Percentiles rank a stretch among this genome's conserved stretches.
phyloP scores from a whole-genome alignment of 1,140 invertebrate species.

The Streblospio benedicti region DNA sequence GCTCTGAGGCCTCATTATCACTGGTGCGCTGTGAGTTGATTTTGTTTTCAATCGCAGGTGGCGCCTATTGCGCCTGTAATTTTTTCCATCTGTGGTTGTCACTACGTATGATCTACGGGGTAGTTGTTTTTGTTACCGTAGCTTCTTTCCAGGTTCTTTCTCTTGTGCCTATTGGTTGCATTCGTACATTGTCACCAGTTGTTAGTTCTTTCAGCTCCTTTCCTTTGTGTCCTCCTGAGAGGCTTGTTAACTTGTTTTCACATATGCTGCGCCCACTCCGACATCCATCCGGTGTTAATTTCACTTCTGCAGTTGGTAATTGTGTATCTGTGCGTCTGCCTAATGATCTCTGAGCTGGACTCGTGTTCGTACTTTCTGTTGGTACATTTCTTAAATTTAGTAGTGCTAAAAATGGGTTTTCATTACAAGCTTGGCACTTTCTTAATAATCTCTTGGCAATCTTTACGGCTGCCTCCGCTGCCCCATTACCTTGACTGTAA shows the following conservation, averaged over 20 bases:
- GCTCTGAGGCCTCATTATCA: too few relatives aligned
- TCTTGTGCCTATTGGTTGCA: neutral
- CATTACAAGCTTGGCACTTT: neutral
- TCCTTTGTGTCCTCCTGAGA: too few relatives aligned
- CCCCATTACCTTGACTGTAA: constrained; percentile 1
- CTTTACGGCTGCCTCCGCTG: constrained; percentile 3
- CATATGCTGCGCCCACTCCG: neutral
- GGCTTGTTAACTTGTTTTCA: too few relatives aligned
- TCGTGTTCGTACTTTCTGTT: neutral
- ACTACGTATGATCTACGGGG: too few relatives aligned
- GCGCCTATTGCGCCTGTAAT: too few relatives aligned
- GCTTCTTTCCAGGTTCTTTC: neutral
- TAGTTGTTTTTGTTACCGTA: too few relatives aligned
- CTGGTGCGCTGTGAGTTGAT: too few relatives aligned
- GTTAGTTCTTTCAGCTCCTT: neutral
- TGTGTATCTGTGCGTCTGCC: neutral
- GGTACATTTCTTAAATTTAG: constrained; percentile 17
- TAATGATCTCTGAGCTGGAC: neutral
- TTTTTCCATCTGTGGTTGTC: too few relatives aligned
- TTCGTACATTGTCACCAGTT: neutral
- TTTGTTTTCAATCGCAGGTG: too few relatives aligned
- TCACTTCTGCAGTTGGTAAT: neutral
- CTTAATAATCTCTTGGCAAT: constrained; percentile 1
- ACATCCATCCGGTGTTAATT: neutral
- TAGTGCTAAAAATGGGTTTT: constrained; percentile 15